A percentile compares a stretch with the other conserved stretches of the same genome.
These are phyloP conservation scores for Lutjanus argentimaculatus DNA, from an alignment of 2,797 vertebrate genomes.

Conservation along the genomic window DNA sequence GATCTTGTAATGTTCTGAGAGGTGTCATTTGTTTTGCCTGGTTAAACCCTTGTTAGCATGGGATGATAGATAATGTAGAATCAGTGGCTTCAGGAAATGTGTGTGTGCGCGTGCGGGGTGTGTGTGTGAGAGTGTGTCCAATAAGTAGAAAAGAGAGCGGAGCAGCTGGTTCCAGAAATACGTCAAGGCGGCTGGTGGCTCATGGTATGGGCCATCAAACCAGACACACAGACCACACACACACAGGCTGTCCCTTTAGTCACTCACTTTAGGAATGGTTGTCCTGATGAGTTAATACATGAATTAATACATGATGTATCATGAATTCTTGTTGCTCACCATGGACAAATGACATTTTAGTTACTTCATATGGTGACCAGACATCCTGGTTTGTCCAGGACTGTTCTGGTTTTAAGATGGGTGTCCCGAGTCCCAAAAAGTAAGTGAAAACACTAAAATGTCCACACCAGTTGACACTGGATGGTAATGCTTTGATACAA, in stretches of 20 bases:
- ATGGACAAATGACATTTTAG: not conserved
- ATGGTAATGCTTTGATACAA: no score
- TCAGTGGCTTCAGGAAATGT: conserved; percentile 6
- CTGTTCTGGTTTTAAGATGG: no score
- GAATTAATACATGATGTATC: not conserved
- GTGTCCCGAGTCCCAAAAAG: no score
- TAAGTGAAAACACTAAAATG: no score
- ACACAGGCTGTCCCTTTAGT: not conserved
- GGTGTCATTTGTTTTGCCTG: conserved; percentile 65
- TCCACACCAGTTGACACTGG: no score
- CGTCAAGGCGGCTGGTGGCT: not conserved
- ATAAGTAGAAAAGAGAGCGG: not conserved
- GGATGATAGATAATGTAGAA: conserved; percentile 49
- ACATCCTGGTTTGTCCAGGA: no score
- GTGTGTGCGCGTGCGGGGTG: conserved; percentile 16
- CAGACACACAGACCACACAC: conserved; percentile 2
- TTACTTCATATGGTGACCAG: no score
- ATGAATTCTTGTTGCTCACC: not conserved
- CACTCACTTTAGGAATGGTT: not conserved
- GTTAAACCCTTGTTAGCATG: conserved; percentile 59
- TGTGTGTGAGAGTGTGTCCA: not conserved
- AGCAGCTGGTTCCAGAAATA: conserved; percentile 10
- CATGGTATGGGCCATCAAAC: not conserved
- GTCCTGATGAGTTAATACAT: not conserved
- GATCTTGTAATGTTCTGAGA: conserved; percentile 62